Percentiles rank a stretch among this genome's conserved stretches.
Conservation (phyloP, 2,888 invertebrate species). For the Brassicogethes aeneus region DNA sequence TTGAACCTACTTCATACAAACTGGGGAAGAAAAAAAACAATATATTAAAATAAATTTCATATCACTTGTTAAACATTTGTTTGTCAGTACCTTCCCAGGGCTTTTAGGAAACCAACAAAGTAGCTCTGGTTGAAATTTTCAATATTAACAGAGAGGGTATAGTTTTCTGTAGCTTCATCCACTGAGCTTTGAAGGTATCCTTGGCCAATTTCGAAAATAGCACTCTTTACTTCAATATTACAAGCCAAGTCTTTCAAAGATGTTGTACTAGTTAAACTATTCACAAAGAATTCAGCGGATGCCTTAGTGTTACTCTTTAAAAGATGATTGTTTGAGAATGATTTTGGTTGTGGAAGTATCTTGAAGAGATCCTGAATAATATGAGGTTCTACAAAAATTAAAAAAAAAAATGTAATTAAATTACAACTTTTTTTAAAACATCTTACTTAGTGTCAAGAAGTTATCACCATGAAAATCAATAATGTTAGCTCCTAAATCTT, state of each 20-base stretch:
- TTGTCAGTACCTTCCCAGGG: not conserved
- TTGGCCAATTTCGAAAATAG: conserved; percentile 5
- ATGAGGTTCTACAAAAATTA: conserved; percentile 12
- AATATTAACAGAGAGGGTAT: not conserved
- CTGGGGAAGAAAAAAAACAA: conserved; percentile 43
- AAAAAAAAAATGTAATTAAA: too few relatives aligned
- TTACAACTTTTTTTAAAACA: not conserved
- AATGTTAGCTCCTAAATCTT: too few relatives aligned
- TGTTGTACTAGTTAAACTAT: conserved; percentile 39
- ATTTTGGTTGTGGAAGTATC: conserved; percentile 36
- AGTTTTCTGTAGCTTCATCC: not conserved
- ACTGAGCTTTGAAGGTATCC: not conserved
- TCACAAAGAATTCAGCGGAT: conserved; percentile 82
- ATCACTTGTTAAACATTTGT: too few relatives aligned
- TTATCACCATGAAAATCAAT: not conserved
- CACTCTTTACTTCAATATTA: conserved; percentile 22
- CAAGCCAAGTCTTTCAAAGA: conserved; percentile 2
- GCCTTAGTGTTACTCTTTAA: conserved; percentile 38
- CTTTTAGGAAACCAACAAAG: not conserved
- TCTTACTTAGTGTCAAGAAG: not conserved
- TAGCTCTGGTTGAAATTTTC: not conserved
- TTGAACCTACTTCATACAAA: conserved; percentile 68
- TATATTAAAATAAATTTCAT: too few relatives aligned
- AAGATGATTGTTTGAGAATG: not conserved
- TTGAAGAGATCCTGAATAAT: conserved; percentile 9